Evolutionary conservation across 2,797 vertebrate genomes (phyloP), one percentile per base, ranked within the genome.

Genomic region (Melanotaenia parkinsoni): DNA sequence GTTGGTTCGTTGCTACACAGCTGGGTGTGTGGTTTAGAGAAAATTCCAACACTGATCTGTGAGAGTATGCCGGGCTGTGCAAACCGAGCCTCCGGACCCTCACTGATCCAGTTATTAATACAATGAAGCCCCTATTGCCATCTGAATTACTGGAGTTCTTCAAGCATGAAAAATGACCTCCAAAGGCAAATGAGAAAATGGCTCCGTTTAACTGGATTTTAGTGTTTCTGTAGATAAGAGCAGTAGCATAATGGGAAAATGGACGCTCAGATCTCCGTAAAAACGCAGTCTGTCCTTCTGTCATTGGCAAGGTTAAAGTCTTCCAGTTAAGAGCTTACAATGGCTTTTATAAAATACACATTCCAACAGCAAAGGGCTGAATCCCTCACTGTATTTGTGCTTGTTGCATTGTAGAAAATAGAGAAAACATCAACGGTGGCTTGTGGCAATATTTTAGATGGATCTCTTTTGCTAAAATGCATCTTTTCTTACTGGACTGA

Each of bases 171-270:
- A 91, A 92, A 90, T 86, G 92, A 92, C 92, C 93, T 92, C 89
- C 61, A 91, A 89, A 92, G 84, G 89, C 88, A 93, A 93, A 92
- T 93, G 89, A 93, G 90, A 92, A 90, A 92, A 92, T 87, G 88
- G 89, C 88, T 92, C 83, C 84, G 88, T 92, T 93, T 92, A 93
- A 92, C 89, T 72, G 88, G 92, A 93, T 93, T 92, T 93, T 83
- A 91, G 88, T 87, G 84, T 92, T 94, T 93, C 89, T 90, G 86
- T 84, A 92, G 92, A 94, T 93, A 92, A 93, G 89, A 93, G 90
- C 87, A 74, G 87, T 74, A 45, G 85, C 84, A 82, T 93, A 91
- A 92, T 93, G 85, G 86, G 75, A 86, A 91, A 92, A 90, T 83
- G 86, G 85, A 85, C 28, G 69, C 88, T 90, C 79, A 86, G 91